Evolutionary conservation across 2,888 invertebrate species (phyloP).

Genomic region (Monochamus alternatus): DNA sequence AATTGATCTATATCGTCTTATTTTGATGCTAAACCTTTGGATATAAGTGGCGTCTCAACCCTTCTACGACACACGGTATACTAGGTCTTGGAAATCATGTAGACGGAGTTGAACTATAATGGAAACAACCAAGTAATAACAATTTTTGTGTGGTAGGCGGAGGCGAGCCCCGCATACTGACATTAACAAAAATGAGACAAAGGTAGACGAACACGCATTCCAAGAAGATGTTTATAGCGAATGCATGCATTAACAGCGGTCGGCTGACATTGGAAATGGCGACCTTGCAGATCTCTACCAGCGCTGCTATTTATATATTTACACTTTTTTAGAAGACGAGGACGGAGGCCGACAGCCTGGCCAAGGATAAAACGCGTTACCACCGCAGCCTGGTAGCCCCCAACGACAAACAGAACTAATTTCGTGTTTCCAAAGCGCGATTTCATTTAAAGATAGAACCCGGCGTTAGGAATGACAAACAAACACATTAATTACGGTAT

Average conservation of each 20-base stretch:
- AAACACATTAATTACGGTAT: conserved; percentile 3
- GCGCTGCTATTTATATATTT: conserved; percentile 39
- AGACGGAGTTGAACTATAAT: background rate
- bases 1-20: too few relatives aligned
- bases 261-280: conserved; percentile 40
- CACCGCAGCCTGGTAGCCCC: conserved; percentile 30
- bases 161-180: conserved; percentile 12
- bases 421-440: conserved; percentile 31
- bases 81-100: too few relatives aligned
- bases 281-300: conserved; percentile 39
- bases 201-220: conserved; percentile 38
- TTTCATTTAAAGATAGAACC: conserved; percentile 13
- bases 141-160: background rate
- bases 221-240: conserved; percentile 39
- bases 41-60: too few relatives aligned
- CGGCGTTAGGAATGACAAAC: conserved; percentile 3
- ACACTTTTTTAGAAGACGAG: conserved; percentile 39
- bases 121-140: background rate
- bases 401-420: conserved; percentile 35
- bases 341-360: conserved; percentile 37
- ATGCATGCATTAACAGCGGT: conserved; percentile 38
- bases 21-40: too few relatives aligned
- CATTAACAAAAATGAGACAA: conserved; percentile 33
- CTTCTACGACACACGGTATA: too few relatives aligned
- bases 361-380: conserved; percentile 37